Evolutionary conservation across 2,113 vertebrate genomes (phyloP), one percentile per base, ranked within the genome.

Genomic region (Terrapene triunguis): DNA sequence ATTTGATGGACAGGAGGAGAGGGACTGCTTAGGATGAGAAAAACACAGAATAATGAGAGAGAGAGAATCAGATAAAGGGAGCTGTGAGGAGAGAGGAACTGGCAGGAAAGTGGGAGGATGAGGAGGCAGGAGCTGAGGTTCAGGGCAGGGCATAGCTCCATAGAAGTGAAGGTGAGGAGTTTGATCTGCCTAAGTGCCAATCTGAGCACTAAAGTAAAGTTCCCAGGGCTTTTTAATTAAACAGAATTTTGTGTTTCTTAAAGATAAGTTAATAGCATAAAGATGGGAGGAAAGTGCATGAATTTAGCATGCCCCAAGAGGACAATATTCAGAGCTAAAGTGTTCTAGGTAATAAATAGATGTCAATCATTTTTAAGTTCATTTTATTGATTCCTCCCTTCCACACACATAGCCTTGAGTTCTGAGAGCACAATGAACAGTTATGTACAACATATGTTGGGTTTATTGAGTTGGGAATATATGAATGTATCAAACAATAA

Each of bases 291-390:
- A 11, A 89, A 87, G 6, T 74, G 1, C 1, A 0, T 47, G 59
- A 57, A 6, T 84, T 91, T 84, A 59, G 5, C 42, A 84, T 6
- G 65, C 4, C 48, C 89, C 55, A 88, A 29, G 38, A 89, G 38
- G 87, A 76, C 1, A 94, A 53, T 10, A 92, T 90, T 47, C 9
- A 85, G 42, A 87, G 22, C 90, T 27, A 42, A 81, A 87, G 27
- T 85, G 27, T 93, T 88, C 55, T 51, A 84, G 11, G 25, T 85
- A 92, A 91, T 86, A 90, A 94, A 87, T 69, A 78, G 44, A 89
- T 21, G 51, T 79, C 76, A 89, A 38, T 88, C 48, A 82, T 29
- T 81, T 93, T 89, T 95, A 42, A 48, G 72, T 54, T 92, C 5
- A 13, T 82, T n/a, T 80, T 76, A 81, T 82, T 6, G 32, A 82